Evolutionary conservation across 2,113 vertebrate species (phyloP).

Genomic region (Mirza zaza): DNA sequence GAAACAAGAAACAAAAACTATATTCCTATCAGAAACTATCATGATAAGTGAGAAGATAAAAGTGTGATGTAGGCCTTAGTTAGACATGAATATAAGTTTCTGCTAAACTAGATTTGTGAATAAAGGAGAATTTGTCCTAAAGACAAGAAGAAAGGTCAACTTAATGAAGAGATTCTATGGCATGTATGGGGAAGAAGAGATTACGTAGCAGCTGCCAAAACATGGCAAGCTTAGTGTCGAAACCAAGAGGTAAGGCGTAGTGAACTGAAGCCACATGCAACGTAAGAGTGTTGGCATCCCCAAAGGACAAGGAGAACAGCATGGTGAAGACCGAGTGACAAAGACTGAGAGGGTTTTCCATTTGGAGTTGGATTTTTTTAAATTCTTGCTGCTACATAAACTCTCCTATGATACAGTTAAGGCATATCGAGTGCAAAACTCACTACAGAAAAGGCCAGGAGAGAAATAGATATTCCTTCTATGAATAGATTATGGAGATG

Average conservation of each 20-base stretch:
- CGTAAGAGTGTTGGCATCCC: too few species aligned
- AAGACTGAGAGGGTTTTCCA: background rate
- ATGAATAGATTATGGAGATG: background rate
- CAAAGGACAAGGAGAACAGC: accelerated
- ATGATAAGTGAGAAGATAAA: accelerated
- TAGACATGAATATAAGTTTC: background rate
- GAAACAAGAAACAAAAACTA: too few species aligned
- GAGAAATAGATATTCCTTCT: too few species aligned
- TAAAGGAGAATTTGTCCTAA: background rate
- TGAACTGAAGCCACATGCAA: background rate
- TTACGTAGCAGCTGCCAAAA: accelerated
- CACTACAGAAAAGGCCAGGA: background rate
- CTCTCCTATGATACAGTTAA: background rate
- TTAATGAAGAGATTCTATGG: accelerated
- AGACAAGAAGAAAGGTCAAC: too few species aligned
- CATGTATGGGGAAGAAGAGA: too few species aligned
- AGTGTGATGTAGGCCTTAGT: background rate
- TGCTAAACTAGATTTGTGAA: background rate
- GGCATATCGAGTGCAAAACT: background rate
- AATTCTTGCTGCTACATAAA: background rate
- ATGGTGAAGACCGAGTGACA: accelerated
- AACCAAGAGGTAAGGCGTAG: too few species aligned
- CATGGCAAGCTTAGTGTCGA: too few species aligned
- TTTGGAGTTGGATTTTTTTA: accelerated
- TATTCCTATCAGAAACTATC: background rate